These are phyloP conservation scores for Onchidella celtica DNA, from an alignment of 2,888 invertebrate genomes.

Conservation along the genomic window DNA sequence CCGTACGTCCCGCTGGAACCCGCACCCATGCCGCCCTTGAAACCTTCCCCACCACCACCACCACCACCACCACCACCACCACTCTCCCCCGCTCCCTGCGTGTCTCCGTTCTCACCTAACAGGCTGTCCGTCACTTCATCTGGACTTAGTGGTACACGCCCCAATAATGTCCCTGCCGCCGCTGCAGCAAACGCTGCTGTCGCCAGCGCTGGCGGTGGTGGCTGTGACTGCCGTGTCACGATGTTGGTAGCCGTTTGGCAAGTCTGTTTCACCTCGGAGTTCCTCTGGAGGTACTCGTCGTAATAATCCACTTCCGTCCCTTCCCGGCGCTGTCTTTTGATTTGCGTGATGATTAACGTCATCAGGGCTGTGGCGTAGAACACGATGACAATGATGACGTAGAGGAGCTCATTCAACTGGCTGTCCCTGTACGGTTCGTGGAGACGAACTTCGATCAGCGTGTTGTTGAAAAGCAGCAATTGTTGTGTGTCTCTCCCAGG, in stretches of 20 bases:
- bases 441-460: conserved; percentile 53
- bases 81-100: neutral
- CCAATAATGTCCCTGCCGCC: conserved; percentile 35
- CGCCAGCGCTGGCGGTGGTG: conserved; percentile 11
- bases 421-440: conserved; percentile 67
- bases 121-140: conserved; percentile 28
- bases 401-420: conserved; percentile 72
- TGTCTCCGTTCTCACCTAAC: conserved; percentile 3
- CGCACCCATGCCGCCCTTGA: conserved; percentile 17
- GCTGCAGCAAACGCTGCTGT: conserved; percentile 28
- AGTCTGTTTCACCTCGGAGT: conserved; percentile 66
- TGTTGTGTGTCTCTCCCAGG: conserved; percentile 8
- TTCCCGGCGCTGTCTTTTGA: conserved; percentile 66
- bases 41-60: neutral
- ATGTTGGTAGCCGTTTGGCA: conserved; percentile 59
- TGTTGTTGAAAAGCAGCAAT: conserved; percentile 54
- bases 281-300: conserved; percentile 73
- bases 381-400: conserved; percentile 75
- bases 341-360: conserved; percentile 74
- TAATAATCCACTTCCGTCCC: conserved; percentile 73
- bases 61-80: neutral
- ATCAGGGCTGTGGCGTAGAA: conserved; percentile 75
- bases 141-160: conserved; percentile 26
- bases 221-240: conserved; percentile 15
- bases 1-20: conserved; percentile 20